phyloP scores from a whole-genome alignment of 2,888 invertebrate species.

The Drosophila emarginata region DNA sequence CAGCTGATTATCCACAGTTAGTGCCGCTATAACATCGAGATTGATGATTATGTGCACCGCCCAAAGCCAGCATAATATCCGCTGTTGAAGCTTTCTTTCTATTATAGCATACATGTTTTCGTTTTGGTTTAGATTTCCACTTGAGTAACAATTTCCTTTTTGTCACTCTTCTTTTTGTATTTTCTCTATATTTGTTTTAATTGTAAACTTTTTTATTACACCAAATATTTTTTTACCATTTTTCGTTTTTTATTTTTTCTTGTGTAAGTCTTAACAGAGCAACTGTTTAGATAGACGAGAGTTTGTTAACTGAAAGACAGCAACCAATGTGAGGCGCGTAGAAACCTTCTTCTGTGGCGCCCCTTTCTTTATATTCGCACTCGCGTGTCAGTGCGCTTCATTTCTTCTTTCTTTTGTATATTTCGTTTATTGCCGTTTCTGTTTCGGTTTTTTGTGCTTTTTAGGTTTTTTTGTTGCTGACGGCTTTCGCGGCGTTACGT shows the following conservation, averaged over 20 bases:
- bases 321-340: slow-evolving; percentile 40
- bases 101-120: slow-evolving; percentile 34
- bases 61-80: slow-evolving; percentile 36
- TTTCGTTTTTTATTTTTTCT: slow-evolving; percentile 26
- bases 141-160: slow-evolving; percentile 9
- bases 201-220: not conserved
- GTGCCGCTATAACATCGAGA: slow-evolving; percentile 40
- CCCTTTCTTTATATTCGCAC: slow-evolving; percentile 40
- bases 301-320: slow-evolving; percentile 60
- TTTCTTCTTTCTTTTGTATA: slow-evolving; percentile 39
- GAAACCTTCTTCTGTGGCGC: slow-evolving; percentile 61
- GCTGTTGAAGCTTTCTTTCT: slow-evolving; percentile 22
- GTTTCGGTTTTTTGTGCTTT: slow-evolving; percentile 13
- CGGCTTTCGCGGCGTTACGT: slow-evolving; percentile 70
- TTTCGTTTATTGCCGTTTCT: slow-evolving; percentile 24
- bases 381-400: slow-evolving; percentile 64
- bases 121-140: slow-evolving; percentile 1
- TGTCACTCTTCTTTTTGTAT: slow-evolving; percentile 12
- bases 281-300: slow-evolving; percentile 59
- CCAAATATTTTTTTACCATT: slow-evolving; percentile 51
- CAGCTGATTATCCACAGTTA: slow-evolving; percentile 82
- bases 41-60: slow-evolving; percentile 45
- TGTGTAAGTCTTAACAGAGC: slow-evolving; percentile 30
- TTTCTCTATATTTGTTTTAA: slow-evolving; percentile 26
- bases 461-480: slow-evolving; percentile 23